phyloP scores from a whole-genome alignment of 2,888 invertebrate genomes.

The Pseudococcus longispinus region DNA sequence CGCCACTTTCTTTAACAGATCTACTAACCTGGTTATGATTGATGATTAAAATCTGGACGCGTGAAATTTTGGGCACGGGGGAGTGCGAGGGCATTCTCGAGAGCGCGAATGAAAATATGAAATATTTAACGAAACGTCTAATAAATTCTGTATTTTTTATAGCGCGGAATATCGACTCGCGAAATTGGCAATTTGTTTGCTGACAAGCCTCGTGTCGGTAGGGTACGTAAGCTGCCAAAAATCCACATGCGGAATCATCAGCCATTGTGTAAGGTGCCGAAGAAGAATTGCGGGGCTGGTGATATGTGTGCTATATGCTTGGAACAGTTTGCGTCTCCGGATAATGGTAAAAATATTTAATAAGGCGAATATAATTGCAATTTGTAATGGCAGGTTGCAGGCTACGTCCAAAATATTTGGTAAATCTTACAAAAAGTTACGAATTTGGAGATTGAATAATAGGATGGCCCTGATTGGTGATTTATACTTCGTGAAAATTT shows the following conservation, averaged over 20 bases:
- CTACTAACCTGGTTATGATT: slow-evolving; percentile 34
- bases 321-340: neutral
- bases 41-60: slow-evolving; percentile 2
- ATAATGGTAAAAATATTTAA: neutral
- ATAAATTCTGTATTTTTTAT: neutral
- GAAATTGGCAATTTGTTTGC: slow-evolving; percentile 7
- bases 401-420: too few species aligned
- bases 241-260: neutral
- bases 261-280: neutral
- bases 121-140: neutral
- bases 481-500: too few species aligned
- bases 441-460: too few species aligned
- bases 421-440: too few species aligned
- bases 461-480: too few species aligned
- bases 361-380: neutral
- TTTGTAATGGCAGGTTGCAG: too few species aligned
- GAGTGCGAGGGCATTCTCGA: neutral
- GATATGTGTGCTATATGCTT: slow-evolving; percentile 7
- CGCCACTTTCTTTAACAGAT: slow-evolving; percentile 14
- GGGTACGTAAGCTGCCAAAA: neutral
- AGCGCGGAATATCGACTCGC: neutral
- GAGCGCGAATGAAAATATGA: neutral
- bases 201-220: neutral
- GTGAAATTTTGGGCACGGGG: neutral
- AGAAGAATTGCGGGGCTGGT: neutral